Evolutionary conservation across 2,113 vertebrate genomes (phyloP).

Genomic region (Stegostoma tigrinum): DNA sequence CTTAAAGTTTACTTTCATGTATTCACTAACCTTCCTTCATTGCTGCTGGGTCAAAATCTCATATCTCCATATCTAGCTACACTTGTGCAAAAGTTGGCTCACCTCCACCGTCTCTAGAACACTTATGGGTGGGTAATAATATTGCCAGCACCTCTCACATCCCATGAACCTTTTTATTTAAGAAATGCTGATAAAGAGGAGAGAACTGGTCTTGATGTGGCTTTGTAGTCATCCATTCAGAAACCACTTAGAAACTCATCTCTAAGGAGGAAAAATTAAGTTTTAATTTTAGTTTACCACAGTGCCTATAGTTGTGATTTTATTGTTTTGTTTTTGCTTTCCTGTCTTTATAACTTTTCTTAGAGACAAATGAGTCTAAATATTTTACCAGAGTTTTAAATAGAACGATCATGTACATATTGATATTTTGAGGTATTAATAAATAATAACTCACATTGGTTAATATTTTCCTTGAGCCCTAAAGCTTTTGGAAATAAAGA

Average conservation of each 20-base stretch:
- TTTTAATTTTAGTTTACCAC: neutral
- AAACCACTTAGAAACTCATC: neutral
- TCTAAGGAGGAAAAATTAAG: neutral
- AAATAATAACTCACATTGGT: neutral
- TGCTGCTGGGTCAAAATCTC: too few relatives aligned
- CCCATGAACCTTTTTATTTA: neutral
- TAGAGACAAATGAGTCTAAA: neutral
- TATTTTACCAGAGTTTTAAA: neutral
- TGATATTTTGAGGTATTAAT: neutral
- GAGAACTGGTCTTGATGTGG: neutral
- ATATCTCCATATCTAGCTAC: too few relatives aligned
- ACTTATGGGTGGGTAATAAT: neutral
- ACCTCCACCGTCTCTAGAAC: too few relatives aligned
- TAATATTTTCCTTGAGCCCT: neutral
- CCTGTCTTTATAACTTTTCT: neutral
- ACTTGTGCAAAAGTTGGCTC: neutral
- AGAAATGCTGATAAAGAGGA: neutral
- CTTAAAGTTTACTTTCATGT: neutral
- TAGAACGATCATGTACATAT: neutral
- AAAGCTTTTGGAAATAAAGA: neutral
- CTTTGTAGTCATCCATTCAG: neutral
- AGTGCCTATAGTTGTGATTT: neutral
- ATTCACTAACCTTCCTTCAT: neutral
- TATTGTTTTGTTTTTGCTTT: neutral
- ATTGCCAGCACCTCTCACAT: neutral